Evolutionary conservation across 2,797 vertebrate genomes (phyloP), one percentile per base, ranked within the genome.

Genomic region (Rallus crepitans): DNA sequence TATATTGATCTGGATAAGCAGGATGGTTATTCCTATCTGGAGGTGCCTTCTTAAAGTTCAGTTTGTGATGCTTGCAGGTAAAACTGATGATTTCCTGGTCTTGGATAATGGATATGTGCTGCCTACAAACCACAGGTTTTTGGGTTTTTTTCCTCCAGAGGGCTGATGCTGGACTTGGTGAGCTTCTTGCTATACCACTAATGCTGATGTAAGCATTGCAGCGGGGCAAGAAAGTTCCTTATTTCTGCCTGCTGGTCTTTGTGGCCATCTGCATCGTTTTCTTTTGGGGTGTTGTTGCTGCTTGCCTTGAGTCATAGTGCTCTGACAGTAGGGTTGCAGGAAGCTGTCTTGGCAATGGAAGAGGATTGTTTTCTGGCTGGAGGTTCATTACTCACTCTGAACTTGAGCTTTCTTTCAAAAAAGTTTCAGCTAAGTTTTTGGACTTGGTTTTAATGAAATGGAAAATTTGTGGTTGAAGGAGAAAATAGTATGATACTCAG

Each of bases 1-100:
- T 79, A n/a, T 3, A 76, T 66, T 66, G 70, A 83, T 55, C 83
- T 80, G 83, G 69, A 93, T 82, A 87, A 89, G 90, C 59, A 75
- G 30, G 33, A 21, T 66, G 25, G 48, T 94, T 56, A 25, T 64
- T 94, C 60, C 68, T 87, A 31, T 35, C 75, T 48, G 33, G 48
- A 89, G 60, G 11, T 15, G 5, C 70, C 42, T 40, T 64, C 85
- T 42, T 55, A 31, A 84, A 90, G 82, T 84, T 77, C 68, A 39
- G 37, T 66, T 65, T 87, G 33, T 79, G 73, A 47, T 84, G 56
- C 30, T 90, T 63, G 37, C 73, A n/a, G 66, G 64, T 91, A 72
- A 80, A 90, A 77, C 7, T 24, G 31, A 33, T 81, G 33, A 72
- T 83, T 90, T 83, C 10, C 31, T 69, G 9, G 50, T 65, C 2